Base-by-base conservation (phyloP, 2,888 invertebrate species). In the Asteroscopus sphinx region DNA sequence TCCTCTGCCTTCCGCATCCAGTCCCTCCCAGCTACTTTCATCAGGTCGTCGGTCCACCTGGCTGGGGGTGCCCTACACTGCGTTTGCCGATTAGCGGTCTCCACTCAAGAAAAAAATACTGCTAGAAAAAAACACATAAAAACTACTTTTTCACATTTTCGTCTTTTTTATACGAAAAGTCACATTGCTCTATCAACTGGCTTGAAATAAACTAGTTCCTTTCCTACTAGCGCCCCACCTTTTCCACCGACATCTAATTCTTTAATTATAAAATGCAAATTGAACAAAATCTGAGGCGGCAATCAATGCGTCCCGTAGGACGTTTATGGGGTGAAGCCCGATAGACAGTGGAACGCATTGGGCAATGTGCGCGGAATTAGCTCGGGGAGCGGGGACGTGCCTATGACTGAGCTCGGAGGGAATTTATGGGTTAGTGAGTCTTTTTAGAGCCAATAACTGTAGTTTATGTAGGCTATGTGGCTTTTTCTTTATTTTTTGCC, bases 191-290 rank as follows among this genome's bases (percentile, higher is more conserved):
- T 21, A 21, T 21, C 21, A 21, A 21, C 12, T 37, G 8, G 4
- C 11, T 17, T 11, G 13, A 30, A 2, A 15, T 7, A 0, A 33
- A 17, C 33, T 9, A 39, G 56, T 45, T 64, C 67, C 57, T 73
- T 44, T 12, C 1, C 7, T 55, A 57, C n/a, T 44, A n/a, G 7
- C 13, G 40, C 62, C 37, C 11, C 28, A 30, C 47, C 37, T 39
- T 13, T 28, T 30, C 26, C 7, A 44, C 48, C 49, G 49, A 73
- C 49, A 83, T 86, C 83, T 89, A 87, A 91, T 91, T 90, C 90
- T 90, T 92, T 92, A 92, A 93, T 93, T 93, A 93, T 93, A 93
- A 93, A 91, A 93, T 93, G 93, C 90, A 91, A 92, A 93, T 93
- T 85, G 79, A 60, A 66, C 67, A 77, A 81, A 75, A 74, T 80